These are phyloP conservation scores for Mohoua ochrocephala DNA, from an alignment of 2,113 vertebrate species.

Conservation along the genomic window DNA sequence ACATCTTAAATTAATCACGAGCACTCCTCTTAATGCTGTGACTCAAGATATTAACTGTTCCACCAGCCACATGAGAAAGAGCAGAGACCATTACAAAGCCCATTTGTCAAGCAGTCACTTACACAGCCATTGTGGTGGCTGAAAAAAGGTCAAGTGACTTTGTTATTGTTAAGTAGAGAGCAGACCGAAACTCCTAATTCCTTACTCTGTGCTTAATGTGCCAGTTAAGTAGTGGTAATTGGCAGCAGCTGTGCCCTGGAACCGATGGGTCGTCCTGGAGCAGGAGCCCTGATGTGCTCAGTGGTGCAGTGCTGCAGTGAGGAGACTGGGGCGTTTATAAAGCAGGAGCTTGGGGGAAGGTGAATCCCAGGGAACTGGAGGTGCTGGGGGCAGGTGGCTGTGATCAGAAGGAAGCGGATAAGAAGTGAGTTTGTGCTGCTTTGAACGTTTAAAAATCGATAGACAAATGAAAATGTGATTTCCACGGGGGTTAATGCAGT, in stretches of 20 bases:
- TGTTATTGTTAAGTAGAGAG: conserved; percentile 66
- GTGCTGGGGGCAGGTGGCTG: conserved; percentile 28
- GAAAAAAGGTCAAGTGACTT: conserved; percentile 68
- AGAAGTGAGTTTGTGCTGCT: not conserved
- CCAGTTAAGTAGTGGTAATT: conserved; percentile 73
- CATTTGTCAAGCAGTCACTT: conserved; percentile 70
- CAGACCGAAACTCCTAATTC: conserved; percentile 62
- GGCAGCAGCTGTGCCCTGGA: conserved; percentile 71
- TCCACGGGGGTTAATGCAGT: fast-evolving
- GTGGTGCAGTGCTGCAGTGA: not conserved
- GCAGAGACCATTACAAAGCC: conserved; percentile 61
- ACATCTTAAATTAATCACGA: conserved; percentile 55
- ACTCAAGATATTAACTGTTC: conserved; percentile 63
- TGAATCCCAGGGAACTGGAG: not conserved
- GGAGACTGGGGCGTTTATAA: not conserved
- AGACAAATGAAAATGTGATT: not conserved
- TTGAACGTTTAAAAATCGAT: not conserved
- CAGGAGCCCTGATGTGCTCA: conserved; percentile 44
- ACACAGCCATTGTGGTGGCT: conserved; percentile 47
- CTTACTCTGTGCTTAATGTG: conserved; percentile 68
- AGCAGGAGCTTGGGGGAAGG: not conserved
- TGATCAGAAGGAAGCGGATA: not conserved
- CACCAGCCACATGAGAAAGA: conserved; percentile 65
- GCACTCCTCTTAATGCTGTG: conserved; percentile 35
- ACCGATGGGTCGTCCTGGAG: conserved; percentile 28